Evolutionary conservation across 2,113 vertebrate species (phyloP).

Genomic region (Microtus oregoni): DNA sequence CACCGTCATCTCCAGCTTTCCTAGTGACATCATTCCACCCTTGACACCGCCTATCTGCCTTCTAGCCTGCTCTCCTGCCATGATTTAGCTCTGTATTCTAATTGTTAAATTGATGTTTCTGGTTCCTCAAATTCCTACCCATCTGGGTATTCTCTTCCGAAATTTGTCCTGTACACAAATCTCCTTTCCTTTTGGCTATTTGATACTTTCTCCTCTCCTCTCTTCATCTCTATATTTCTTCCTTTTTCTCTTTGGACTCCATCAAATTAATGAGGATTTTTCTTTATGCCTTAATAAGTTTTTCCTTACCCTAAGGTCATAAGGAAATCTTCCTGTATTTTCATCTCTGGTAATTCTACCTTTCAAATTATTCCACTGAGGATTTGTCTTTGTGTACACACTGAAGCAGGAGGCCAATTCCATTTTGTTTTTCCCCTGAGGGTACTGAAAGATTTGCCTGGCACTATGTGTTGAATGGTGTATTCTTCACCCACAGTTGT

Average conservation of each 20-base stretch:
- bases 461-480: not conserved
- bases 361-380: conserved; percentile 19
- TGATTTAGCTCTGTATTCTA: not conserved
- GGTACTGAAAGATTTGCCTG: not conserved
- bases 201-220: not conserved
- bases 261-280: conserved; percentile 48
- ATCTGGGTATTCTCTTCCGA: not conserved
- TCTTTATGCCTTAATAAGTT: conserved; percentile 63
- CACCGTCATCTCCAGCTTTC: not conserved
- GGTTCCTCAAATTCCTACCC: not conserved
- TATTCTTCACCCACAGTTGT: not conserved
- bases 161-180: not conserved
- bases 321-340: conserved; percentile 51
- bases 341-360: conserved; percentile 30
- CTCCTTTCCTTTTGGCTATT: not conserved
- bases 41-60: not conserved
- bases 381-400: not conserved
- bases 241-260: not conserved
- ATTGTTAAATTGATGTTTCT: not conserved
- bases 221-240: not conserved
- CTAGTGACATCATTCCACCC: not conserved
- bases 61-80: not conserved
- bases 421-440: conserved; percentile 61
- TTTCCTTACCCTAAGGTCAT: not conserved
- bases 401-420: conserved; percentile 3